Evolutionary conservation across 1,140 invertebrate genomes (phyloP), one percentile per base, ranked within the genome.

Genomic region (Telenomus remus): DNA sequence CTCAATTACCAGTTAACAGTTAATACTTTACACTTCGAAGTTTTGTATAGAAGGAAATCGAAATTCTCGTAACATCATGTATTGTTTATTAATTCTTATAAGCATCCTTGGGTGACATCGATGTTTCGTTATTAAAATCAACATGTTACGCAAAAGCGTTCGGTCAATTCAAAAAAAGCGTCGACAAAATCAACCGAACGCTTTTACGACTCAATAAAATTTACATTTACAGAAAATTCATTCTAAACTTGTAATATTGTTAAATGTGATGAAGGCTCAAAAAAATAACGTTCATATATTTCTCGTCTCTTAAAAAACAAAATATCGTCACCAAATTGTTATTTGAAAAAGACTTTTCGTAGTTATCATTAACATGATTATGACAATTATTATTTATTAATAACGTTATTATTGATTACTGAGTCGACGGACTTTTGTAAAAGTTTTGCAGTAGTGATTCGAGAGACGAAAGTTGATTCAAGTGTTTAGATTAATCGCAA

Each of bases 11-110:
- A 19, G 14, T 53, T n/a, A 15, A 48, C 12, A 42, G 19, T 48
- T 44, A 70, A 60, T 54, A 54, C 16, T 69, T 68, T 68, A 68
- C 48, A 59, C 13, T 12, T 59, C 14, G 19, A 15, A 53, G 59
- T 6, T 48, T 57, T 13, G 13, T 12, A 57, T 27, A 43, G 59
- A 47, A 47, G 51, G 44, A 57, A 27, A 3, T 27, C 19, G 19
- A 3, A 27, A 27, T 27, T 27, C 2, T 27, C 19, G 19, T 27
- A 27, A 27, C 19, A 27, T 27, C n/a, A n/a, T n/a, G n/a, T n/a
- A n/a, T 27, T 27, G 19, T 27, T 27, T 27, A 27, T 3, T 27
- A 27, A 27, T 27, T 27, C 2, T 27, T 27, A 27, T 27, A 27
- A 27, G 19, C 19, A 27, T 27, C 19, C 19, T 27, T 6, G 19